Percentiles rank a stretch among this genome's conserved stretches.
Conservation (phyloP, 1,140 invertebrate genomes). For the Drosophila saltans region DNA sequence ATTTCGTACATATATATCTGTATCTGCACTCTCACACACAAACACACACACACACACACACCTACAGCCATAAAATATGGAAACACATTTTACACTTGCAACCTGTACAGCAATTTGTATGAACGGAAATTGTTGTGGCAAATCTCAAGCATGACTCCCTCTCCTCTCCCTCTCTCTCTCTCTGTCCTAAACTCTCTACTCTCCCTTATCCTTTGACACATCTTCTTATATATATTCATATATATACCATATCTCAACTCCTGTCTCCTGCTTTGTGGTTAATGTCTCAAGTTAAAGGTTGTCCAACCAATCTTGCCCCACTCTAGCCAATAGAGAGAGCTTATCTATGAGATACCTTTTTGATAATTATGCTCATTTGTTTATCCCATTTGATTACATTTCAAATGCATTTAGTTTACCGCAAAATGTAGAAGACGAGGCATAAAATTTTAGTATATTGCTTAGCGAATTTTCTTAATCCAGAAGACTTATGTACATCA, state of each 20-base stretch:
- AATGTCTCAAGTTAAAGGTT: slow-evolving; percentile 23
- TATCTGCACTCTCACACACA: slow-evolving; percentile 42
- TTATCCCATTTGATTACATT: slow-evolving; percentile 11
- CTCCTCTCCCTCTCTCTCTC: slow-evolving; percentile 14
- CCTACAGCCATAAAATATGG: not conserved
- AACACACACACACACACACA: slow-evolving; percentile 24
- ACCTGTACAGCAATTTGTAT: slow-evolving; percentile 60
- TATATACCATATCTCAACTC: not conserved
- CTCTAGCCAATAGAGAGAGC: slow-evolving; percentile 2
- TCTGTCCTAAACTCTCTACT: not conserved
- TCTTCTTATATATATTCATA: not conserved
- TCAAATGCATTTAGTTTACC: slow-evolving; percentile 10
- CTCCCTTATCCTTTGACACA: not conserved
- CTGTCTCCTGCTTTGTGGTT: slow-evolving; percentile 22
- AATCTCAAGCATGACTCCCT: slow-evolving; percentile 58
- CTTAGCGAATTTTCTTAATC: not conserved
- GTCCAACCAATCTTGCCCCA: not conserved
- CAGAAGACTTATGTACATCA: not conserved
- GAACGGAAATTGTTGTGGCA: slow-evolving; percentile 68
- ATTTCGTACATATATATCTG: slow-evolving; percentile 43
- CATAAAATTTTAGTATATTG: not conserved
- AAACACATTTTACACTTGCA: slow-evolving; percentile 33
- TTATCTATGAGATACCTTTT: slow-evolving; percentile 43
- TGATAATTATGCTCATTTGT: not conserved
- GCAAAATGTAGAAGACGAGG: not conserved